A percentile compares a stretch with the other conserved stretches of the same genome.
phyloP scores from a whole-genome alignment of 1,140 invertebrate species.

The Hyles euphorbiae region DNA sequence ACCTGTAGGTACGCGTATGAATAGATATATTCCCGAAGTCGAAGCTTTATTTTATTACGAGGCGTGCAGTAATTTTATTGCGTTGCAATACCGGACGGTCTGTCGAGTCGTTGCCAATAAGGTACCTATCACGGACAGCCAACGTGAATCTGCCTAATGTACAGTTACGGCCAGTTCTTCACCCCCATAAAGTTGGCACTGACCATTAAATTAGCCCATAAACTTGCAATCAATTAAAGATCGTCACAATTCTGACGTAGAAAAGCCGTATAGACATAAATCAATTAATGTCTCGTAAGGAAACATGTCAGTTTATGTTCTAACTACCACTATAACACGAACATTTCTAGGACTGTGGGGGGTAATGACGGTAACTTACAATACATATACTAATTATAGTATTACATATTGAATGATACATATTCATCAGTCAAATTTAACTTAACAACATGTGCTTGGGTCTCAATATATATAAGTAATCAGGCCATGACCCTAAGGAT shows the following conservation, averaged over 20 bases:
- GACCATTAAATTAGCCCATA: conserved; percentile 24
- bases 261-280: conserved; percentile 17
- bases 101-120: conserved; percentile 11
- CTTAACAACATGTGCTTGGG: too few relatives aligned
- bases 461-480: too few relatives aligned
- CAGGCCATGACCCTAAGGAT: too few relatives aligned
- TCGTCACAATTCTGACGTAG: conserved; percentile 15
- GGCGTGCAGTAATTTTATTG: neutral
- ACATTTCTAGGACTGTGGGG: neutral
- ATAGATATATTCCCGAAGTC: too few relatives aligned
- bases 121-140: conserved; percentile 13
- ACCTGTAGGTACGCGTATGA: too few relatives aligned
- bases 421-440: too few relatives aligned
- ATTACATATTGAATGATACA: too few relatives aligned
- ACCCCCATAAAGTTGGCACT: conserved; percentile 19
- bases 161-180: conserved; percentile 12
- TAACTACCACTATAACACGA: neutral
- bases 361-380: neutral
- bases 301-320: conserved; percentile 12
- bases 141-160: conserved; percentile 10
- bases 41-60: too few relatives aligned
- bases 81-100: neutral
- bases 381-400: too few relatives aligned
- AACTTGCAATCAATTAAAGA: conserved; percentile 28
- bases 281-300: conserved; percentile 17